Base-by-base conservation (phyloP, 2,113 vertebrate species). In the Arothron firmamentum region DNA sequence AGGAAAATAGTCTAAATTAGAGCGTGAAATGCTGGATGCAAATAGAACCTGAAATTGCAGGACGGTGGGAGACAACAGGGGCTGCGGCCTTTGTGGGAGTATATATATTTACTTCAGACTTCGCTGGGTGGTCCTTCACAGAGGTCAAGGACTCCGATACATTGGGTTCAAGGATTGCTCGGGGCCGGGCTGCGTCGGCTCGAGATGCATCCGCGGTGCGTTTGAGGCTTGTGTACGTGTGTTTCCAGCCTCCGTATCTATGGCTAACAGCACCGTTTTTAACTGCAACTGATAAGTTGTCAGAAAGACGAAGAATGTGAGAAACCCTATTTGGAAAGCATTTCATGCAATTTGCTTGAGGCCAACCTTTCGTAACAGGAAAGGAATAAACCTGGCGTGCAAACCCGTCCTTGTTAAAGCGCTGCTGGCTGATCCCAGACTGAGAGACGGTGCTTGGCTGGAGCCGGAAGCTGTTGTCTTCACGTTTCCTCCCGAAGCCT, bases 91-190 rank as follows among this genome's bases (percentile, higher is more conserved):
- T 47, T 16, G 45, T n/a, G 11, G 45, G 45, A n/a, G 15, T n/a
- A 47, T 53, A 47, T 53, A 47, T 54, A 70, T 56, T 17, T 56
- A 42, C 21, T 10, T 14, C 51, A 59, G 46, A 50, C 25, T 11
- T 49, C 31, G 51, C 34, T 57, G 64, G 60, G 23, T 53, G 60
- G 63, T 74, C 45, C 41, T 52, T 54, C 17, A 17, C 52, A 38
- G 53, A 46, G 47, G 51, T 51, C 58, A 60, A 20, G 56, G 65
- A 55, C 46, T 11, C 31, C 17, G 52, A 43, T 49, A 0, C 65
- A 34, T 59, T 43, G 50, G 65, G 43, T 21, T 62, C 15, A 28
- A 51, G 55, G 34, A 3, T n/a, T 46, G 19, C 45, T 8, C 45
- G 45, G 20, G 13, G 52, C 38, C 25, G 51, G 62, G 59, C 28